These are phyloP conservation scores for Euschistus heros DNA, from an alignment of 1,140 invertebrate genomes.

Conservation along the genomic window DNA sequence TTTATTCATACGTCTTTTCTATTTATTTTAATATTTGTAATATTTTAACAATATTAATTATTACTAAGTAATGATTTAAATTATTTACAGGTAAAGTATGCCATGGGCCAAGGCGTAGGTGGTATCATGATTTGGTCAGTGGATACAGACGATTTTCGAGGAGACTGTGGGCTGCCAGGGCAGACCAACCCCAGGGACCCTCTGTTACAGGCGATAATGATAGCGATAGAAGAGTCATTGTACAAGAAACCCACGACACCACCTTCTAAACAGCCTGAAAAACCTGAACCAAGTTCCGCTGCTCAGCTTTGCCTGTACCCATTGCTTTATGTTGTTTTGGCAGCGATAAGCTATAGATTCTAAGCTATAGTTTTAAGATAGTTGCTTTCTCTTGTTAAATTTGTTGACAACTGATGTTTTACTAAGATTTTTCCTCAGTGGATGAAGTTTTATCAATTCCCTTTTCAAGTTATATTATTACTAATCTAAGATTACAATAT, in stretches of 20 bases:
- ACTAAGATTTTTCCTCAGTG: no score
- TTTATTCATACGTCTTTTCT: not conserved
- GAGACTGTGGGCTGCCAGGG: constrained; percentile 39
- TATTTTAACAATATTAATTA: not conserved
- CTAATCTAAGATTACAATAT: no score
- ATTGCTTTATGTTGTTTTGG: no score
- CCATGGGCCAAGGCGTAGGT: constrained; percentile 34
- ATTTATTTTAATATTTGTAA: not conserved
- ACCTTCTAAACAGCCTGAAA: not conserved
- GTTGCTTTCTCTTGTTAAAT: no score
- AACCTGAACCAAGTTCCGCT: not conserved
- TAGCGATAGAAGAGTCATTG: constrained; percentile 7
- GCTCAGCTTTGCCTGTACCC: no score
- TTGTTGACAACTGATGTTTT: no score
- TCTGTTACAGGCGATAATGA: constrained; percentile 11
- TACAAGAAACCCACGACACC: not conserved
- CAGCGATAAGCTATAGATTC: no score
- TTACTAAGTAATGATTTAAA: not conserved
- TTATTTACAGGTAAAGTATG: constrained; percentile 33
- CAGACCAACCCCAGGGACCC: constrained; percentile 1
- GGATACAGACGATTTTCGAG: constrained; percentile 64
- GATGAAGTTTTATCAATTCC: no score
- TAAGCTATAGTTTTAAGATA: no score
- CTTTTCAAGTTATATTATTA: no score
- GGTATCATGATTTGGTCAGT: constrained; percentile 46